Conservation (phyloP, 1,140 invertebrate species). For the Rhopalosiphum maidis region DNA sequence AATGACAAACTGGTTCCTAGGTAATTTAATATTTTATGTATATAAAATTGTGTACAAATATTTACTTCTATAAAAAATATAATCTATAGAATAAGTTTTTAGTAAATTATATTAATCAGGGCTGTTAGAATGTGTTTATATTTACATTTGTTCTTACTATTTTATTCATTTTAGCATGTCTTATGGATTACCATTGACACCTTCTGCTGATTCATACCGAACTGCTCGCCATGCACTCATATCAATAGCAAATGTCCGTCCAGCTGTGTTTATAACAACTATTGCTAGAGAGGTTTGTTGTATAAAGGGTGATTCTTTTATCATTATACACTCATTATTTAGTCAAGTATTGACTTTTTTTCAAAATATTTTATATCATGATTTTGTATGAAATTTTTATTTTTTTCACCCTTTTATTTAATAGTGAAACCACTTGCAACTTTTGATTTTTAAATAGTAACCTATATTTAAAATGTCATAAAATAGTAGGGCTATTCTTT, state of each 20-base stretch:
- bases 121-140: neutral
- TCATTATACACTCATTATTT: too few species aligned
- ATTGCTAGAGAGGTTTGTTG: slow-evolving; percentile 84
- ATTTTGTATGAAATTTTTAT: too few species aligned
- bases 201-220: slow-evolving; percentile 93
- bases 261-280: slow-evolving; percentile 95
- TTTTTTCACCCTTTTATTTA: too few species aligned
- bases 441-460: too few species aligned
- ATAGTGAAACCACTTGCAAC: too few species aligned
- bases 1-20: slow-evolving; percentile 88
- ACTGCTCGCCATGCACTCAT: slow-evolving; percentile 94
- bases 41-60: neutral
- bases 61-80: neutral
- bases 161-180: slow-evolving; percentile 75
- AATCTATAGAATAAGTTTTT: neutral
- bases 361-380: too few species aligned
- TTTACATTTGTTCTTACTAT: neutral
- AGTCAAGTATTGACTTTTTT: too few species aligned
- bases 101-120: neutral
- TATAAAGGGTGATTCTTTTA: too few species aligned
- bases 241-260: slow-evolving; percentile 92
- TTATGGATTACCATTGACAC: slow-evolving; percentile 91
- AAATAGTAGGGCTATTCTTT: too few species aligned
- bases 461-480: too few species aligned
- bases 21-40: slow-evolving; percentile 62